phyloP scores from a whole-genome alignment of 2,797 vertebrate genomes.

The Centroberyx gerrardi region DNA sequence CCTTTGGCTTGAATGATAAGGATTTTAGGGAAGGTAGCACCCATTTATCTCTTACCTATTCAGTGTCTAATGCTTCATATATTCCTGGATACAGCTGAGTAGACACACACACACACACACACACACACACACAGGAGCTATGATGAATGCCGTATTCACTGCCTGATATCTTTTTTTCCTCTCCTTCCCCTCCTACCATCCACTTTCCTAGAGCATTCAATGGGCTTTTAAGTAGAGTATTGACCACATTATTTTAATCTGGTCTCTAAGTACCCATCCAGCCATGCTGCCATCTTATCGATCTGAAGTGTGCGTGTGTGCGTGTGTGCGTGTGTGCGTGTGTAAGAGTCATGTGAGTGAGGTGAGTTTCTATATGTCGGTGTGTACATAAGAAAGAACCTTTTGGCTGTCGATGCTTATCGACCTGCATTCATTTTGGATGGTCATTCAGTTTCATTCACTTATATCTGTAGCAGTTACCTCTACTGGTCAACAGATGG shows the following conservation, averaged over 20 bases:
- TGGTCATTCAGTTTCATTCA: no score
- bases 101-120: neutral
- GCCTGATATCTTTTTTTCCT: neutral
- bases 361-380: neutral
- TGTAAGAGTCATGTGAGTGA: conserved; percentile 5
- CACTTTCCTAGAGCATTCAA: conserved; percentile 24
- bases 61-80: conserved; percentile 19
- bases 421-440: no score
- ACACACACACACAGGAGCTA: neutral
- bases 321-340: conserved; percentile 1
- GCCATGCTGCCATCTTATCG: conserved; percentile 28
- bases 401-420: neutral
- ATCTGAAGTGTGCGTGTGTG: conserved; percentile 8
- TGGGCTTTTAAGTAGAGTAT: conserved; percentile 41
- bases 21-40: neutral
- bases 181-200: neutral
- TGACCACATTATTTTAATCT: conserved; percentile 35
- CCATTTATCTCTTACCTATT: conserved; percentile 9
- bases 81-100: conserved; percentile 16
- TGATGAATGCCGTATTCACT: neutral
- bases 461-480: no score
- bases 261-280: conserved; percentile 6
- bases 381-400: neutral
- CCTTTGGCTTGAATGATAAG: conserved; percentile 4
- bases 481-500: no score